Evolutionary conservation across 2,797 vertebrate species (phyloP).

Genomic region (Malacoctenus gilli): DNA sequence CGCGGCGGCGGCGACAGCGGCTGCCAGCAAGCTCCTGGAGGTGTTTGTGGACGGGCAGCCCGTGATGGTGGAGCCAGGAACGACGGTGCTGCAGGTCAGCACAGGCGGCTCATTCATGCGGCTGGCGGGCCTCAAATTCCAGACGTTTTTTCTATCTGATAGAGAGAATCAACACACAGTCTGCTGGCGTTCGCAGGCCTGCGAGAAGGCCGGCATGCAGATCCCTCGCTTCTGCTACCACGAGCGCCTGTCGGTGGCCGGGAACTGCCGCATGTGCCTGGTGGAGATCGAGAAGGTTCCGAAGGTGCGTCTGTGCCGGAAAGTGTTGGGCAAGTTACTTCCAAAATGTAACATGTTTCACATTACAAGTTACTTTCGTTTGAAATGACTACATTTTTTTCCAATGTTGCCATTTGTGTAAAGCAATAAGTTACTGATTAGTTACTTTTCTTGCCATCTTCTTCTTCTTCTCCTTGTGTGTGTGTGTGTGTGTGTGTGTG

Average conservation of each 20-base stretch:
- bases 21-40: slow-evolving; percentile 85
- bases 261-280: slow-evolving; percentile 97
- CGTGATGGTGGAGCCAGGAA: slow-evolving; percentile 88
- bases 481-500: no score
- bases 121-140: no score
- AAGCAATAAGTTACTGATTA: no score
- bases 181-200: slow-evolving; percentile 89
- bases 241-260: slow-evolving; percentile 92
- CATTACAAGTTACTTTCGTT: no score
- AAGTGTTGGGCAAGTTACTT: no score
- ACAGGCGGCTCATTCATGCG: no score
- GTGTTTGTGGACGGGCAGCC: slow-evolving; percentile 91
- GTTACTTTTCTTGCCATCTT: no score
- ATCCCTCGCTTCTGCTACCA: slow-evolving; percentile 98
- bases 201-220: slow-evolving; percentile 93
- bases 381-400: no score
- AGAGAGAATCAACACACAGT: no score
- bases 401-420: no score
- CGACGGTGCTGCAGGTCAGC: slow-evolving; percentile 88
- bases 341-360: no score
- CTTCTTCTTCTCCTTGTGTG: no score
- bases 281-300: slow-evolving; percentile 93
- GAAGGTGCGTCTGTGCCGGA: slow-evolving; percentile 66
- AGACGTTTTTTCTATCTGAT: background rate
- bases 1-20: slow-evolving; percentile 76